These are phyloP conservation scores for Dinothrombium tinctorium DNA, from an alignment of 1,140 invertebrate species.

Conservation along the genomic window DNA sequence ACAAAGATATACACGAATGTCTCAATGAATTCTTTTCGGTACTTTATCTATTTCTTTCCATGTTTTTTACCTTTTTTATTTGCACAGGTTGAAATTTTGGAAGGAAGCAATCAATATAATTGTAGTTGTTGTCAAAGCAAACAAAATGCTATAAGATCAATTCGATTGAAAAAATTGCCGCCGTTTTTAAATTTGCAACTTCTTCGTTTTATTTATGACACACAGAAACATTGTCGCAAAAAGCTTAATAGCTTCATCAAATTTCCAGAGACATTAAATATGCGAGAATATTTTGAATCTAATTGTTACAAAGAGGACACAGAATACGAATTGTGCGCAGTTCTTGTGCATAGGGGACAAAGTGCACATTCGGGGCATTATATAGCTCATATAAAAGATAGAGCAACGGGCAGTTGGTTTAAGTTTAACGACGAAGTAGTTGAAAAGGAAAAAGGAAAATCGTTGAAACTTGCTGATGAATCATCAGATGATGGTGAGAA, in stretches of 20 bases:
- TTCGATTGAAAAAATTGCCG: conserved; percentile 33
- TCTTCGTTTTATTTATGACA: conserved; percentile 39
- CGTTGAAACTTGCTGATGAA: conserved; percentile 25
- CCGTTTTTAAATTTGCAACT: conserved; percentile 41
- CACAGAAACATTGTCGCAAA: conserved; percentile 36
- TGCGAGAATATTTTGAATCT: conserved; percentile 22
- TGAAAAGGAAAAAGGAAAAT: conserved; percentile 31
- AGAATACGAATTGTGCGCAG: conserved; percentile 34
- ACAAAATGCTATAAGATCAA: conserved; percentile 35
- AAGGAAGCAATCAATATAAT: conserved; percentile 38
- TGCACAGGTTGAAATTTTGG: conserved; percentile 31
- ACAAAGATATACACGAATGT: conserved; percentile 30
- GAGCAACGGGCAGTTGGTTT: conserved; percentile 23
- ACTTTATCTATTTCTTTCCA: conserved; percentile 1
- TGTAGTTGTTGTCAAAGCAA: conserved; percentile 34
- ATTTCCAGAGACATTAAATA: conserved; percentile 41
- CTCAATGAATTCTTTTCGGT: conserved; percentile 35
- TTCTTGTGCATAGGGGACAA: conserved; percentile 38
- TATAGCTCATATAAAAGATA: conserved; percentile 34
- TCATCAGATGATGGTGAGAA: conserved; percentile 28
- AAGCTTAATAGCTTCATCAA: conserved; percentile 39
- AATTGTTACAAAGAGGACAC: not conserved
- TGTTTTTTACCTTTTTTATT: conserved; percentile 2
- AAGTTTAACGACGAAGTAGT: conserved; percentile 41
- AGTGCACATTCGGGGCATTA: conserved; percentile 46